phyloP scores from a whole-genome alignment of 1,140 invertebrate genomes.

The Hestina assimilis region DNA sequence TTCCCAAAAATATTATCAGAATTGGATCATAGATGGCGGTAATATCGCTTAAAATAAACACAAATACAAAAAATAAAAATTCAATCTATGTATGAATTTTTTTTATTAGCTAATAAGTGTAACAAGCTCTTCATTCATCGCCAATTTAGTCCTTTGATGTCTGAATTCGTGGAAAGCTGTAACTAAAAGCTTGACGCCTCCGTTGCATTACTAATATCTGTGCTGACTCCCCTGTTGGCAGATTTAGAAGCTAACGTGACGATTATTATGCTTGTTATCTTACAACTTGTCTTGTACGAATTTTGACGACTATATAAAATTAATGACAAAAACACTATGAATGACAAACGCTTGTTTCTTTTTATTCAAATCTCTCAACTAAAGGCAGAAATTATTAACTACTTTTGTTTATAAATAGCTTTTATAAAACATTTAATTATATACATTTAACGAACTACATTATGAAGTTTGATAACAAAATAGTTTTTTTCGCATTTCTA shows the following conservation, averaged over 20 bases:
- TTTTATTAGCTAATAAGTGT: no score
- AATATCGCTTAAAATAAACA: no score
- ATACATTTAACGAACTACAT: no score
- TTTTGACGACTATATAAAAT: neutral
- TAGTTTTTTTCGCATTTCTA: no score
- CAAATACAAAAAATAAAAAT: no score
- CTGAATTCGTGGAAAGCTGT: constrained; percentile 30
- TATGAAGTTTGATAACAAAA: no score
- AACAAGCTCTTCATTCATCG: neutral
- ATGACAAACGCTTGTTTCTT: neutral
- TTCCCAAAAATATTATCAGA: no score
- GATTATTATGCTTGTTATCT: constrained; percentile 27
- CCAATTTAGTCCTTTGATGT: constrained; percentile 32
- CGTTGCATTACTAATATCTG: constrained; percentile 23
- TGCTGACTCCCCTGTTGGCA: constrained; percentile 24
- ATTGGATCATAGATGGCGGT: no score
- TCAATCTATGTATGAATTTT: no score
- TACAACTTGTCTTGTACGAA: neutral
- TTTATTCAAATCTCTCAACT: neutral
- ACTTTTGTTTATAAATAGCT: no score
- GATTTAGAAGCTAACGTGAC: constrained; percentile 25
- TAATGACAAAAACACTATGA: neutral
- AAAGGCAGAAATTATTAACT: no score
- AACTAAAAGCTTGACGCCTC: constrained; percentile 30
- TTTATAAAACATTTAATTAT: no score